A percentile compares a stretch with the other conserved stretches of the same genome.
phyloP scores from a whole-genome alignment of 2,888 invertebrate species.

The Microchrysa polita region DNA sequence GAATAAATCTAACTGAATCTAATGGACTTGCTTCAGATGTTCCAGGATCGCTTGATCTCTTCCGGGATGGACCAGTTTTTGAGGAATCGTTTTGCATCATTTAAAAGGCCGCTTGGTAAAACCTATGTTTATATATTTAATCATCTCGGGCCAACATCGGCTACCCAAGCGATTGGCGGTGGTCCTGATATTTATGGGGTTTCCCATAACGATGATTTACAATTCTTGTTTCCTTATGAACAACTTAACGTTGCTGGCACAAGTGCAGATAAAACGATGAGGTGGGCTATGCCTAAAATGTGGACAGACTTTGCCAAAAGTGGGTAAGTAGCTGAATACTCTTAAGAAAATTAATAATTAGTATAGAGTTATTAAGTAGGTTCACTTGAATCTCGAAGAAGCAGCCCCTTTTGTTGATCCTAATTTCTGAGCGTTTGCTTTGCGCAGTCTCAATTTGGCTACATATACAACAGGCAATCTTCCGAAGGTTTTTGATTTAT shows the following conservation, averaged over 20 bases:
- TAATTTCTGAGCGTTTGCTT: too few species aligned
- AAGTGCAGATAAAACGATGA: not conserved
- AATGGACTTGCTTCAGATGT: not conserved
- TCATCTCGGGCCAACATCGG: slow-evolving; percentile 1
- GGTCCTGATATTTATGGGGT: not conserved
- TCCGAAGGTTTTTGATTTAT: too few species aligned
- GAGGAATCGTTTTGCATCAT: not conserved
- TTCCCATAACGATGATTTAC: slow-evolving; percentile 1
- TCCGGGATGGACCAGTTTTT: not conserved
- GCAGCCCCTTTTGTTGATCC: too few species aligned
- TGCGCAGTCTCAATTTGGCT: too few species aligned
- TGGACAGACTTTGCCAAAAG: not conserved
- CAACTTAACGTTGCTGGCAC: not conserved
- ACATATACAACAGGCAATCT: too few species aligned
- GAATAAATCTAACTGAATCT: not conserved
- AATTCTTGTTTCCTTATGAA: not conserved
- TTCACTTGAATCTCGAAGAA: too few species aligned
- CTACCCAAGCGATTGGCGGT: not conserved
- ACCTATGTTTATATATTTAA: slow-evolving; percentile 12
- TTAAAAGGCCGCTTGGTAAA: not conserved
- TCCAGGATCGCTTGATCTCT: not conserved
- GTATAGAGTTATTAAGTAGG: too few species aligned
- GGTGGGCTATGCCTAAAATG: slow-evolving; percentile 2
- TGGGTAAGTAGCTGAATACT: too few species aligned
- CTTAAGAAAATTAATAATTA: too few species aligned